A percentile compares a stretch with the other conserved stretches of the same genome.
Evolutionary conservation across 2,113 vertebrate species (phyloP).

Genomic region (Heptranchias perlo): DNA sequence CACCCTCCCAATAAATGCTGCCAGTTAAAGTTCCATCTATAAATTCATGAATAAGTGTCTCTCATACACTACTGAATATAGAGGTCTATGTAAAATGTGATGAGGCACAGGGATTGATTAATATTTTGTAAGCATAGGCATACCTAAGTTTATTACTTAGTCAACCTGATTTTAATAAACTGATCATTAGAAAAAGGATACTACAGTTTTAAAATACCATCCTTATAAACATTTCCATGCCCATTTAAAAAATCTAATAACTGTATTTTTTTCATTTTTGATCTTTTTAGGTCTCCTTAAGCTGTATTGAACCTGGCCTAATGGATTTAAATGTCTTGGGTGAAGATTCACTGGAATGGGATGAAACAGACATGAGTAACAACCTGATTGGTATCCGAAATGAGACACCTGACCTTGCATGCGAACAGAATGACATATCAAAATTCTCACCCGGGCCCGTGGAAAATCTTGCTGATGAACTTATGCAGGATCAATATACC

Average conservation of each 20-base stretch:
- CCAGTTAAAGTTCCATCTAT: not conserved
- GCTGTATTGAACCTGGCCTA: conserved; percentile 74
- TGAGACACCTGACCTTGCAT: conserved; percentile 61
- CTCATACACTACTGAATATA: not conserved
- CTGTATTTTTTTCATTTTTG: not conserved
- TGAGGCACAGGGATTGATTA: not conserved
- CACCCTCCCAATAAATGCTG: not conserved
- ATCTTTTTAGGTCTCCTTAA: conserved; percentile 67
- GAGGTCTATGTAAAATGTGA: not conserved
- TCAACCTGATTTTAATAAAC: not conserved
- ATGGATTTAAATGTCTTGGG: conserved; percentile 70
- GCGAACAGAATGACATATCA: conserved; percentile 50
- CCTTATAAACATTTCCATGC: not conserved
- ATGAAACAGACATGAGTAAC: conserved; percentile 86
- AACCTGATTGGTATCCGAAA: conserved; percentile 70
- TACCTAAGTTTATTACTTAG: not conserved
- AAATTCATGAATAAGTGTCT: not conserved
- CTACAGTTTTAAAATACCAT: not conserved
- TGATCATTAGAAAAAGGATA: not conserved
- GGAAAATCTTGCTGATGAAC: conserved; percentile 44
- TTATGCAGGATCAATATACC: conserved; percentile 48
- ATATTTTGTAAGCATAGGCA: not conserved
- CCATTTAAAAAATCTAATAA: not conserved
- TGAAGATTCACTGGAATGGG: conserved; percentile 93
- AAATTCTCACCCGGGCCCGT: conserved; percentile 48